These are phyloP conservation scores for Diplodus puntazzo DNA, from an alignment of 2,797 vertebrate species.

Conservation along the genomic window DNA sequence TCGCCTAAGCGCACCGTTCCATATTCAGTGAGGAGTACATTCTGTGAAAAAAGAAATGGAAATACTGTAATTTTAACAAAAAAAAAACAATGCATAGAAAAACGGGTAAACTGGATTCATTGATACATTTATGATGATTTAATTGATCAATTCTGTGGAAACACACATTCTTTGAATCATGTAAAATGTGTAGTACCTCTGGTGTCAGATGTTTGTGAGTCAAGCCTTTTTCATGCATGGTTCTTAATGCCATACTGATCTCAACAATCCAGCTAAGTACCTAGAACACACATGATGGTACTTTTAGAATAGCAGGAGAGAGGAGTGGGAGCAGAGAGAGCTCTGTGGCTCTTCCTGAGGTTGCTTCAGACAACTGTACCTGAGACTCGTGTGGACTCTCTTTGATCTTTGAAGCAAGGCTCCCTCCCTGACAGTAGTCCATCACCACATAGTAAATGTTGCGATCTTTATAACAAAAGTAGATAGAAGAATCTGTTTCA, in stretches of 20 bases:
- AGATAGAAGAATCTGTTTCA: background rate
- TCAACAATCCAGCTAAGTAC: conserved; percentile 4
- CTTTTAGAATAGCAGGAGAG: background rate
- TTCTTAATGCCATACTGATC: conserved; percentile 10
- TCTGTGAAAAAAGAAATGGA: background rate
- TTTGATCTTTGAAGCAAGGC: conserved; percentile 10
- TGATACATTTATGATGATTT: background rate
- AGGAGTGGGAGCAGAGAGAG: too few species aligned
- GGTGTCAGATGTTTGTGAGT: conserved; percentile 1
- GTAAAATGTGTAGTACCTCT: conserved; percentile 10
- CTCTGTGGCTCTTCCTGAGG: too few species aligned
- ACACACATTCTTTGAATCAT: background rate
- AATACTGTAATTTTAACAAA: background rate
- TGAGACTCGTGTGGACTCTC: background rate
- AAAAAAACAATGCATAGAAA: too few species aligned
- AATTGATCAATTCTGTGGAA: background rate
- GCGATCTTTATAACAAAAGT: background rate
- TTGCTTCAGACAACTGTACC: background rate
- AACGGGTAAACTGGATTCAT: too few species aligned
- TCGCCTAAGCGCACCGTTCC: conserved; percentile 8
- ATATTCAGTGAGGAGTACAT: background rate
- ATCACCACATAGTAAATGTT: background rate
- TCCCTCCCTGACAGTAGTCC: background rate
- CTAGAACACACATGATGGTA: background rate
- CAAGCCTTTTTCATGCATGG: conserved; percentile 17